A percentile compares a stretch with the other conserved stretches of the same genome.
phyloP scores from a whole-genome alignment of 2,888 invertebrate genomes.

The Sarcophaga caerulescens region DNA sequence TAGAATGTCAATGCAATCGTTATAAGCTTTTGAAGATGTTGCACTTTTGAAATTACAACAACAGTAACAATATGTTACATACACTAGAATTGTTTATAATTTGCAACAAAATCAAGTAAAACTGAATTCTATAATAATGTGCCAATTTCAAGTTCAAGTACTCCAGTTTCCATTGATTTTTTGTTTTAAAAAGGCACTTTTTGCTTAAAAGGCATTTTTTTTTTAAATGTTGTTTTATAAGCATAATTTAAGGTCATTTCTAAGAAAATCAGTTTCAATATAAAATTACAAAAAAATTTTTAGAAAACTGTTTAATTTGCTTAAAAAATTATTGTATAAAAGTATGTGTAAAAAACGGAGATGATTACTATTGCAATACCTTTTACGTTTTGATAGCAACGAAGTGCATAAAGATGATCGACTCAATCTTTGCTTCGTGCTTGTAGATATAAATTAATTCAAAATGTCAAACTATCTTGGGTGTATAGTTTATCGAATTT shows the following conservation, averaged over 20 bases:
- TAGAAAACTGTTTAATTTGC: neutral
- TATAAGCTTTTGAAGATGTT: constrained; percentile 40
- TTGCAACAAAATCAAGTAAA: neutral
- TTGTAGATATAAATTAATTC: no score
- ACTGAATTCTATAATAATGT: constrained; percentile 17
- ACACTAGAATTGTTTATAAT: no score
- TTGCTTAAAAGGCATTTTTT: constrained; percentile 17
- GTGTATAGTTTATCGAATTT: no score
- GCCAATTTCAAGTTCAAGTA: constrained; percentile 60
- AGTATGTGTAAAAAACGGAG: no score
- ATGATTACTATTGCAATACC: no score
- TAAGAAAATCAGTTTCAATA: no score
- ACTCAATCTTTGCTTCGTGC: no score
- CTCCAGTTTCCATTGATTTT: constrained; percentile 47
- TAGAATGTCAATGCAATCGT: constrained; percentile 23
- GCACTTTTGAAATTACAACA: constrained; percentile 9
- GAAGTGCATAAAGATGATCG: no score
- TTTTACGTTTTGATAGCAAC: no score
- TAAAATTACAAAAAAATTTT: no score
- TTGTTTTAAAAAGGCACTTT: no score
- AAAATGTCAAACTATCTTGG: no score
- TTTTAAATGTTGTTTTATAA: neutral
- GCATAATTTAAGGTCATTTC: neutral
- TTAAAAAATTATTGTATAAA: neutral
- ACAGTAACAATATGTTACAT: neutral